Evolutionary conservation across 2,888 invertebrate genomes (phyloP).

Genomic region (Apodemia hepburni): DNA sequence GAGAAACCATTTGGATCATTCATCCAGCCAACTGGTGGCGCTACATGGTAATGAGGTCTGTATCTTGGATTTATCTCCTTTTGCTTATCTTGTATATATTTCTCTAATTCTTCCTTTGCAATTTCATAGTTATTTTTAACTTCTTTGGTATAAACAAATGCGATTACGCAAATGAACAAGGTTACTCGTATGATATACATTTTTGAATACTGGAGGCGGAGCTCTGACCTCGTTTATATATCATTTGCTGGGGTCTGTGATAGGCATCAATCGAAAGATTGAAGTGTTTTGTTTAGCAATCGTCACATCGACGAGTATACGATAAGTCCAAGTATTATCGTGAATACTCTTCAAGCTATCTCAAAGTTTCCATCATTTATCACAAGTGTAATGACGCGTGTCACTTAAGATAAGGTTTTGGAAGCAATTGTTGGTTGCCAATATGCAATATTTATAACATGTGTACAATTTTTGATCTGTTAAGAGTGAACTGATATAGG

Average conservation of each 20-base stretch:
- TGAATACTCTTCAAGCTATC: background rate
- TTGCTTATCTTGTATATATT: slow-evolving; percentile 48
- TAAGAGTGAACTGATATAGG: background rate
- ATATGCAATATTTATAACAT: background rate
- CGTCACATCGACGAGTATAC: background rate
- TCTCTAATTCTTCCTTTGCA: slow-evolving; percentile 46
- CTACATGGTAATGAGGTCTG: slow-evolving; percentile 58
- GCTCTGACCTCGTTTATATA: slow-evolving; percentile 2
- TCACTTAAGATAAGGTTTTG: background rate
- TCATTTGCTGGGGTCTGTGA: slow-evolving; percentile 3
- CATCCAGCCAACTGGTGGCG: slow-evolving; percentile 75
- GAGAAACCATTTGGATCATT: slow-evolving; percentile 81
- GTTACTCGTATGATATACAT: slow-evolving; percentile 5
- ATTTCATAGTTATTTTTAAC: slow-evolving; percentile 34
- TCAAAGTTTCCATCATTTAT: background rate
- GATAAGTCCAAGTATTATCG: background rate
- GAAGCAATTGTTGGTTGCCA: background rate
- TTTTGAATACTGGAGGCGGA: background rate
- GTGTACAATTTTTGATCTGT: background rate
- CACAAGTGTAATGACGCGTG: background rate
- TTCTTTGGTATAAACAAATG: slow-evolving; percentile 4
- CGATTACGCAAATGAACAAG: slow-evolving; percentile 4
- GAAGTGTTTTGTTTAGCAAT: background rate
- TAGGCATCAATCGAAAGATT: slow-evolving; percentile 6
- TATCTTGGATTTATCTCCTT: slow-evolving; percentile 53